Base-by-base conservation (phyloP, 1,140 invertebrate genomes). In the Trachymyrmex cornetzi region DNA sequence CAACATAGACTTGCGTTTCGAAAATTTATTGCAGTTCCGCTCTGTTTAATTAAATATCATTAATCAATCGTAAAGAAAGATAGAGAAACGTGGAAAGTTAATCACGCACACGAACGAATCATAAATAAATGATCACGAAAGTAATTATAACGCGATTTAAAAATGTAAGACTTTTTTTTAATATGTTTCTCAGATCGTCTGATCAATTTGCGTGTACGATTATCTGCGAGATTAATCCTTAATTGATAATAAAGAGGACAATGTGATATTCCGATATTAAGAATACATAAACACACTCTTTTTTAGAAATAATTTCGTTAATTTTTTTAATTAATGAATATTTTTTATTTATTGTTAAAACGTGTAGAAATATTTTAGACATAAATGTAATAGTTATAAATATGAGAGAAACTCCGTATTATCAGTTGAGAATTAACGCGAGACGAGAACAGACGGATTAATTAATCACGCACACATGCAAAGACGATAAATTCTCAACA, bases 71-170 rank as follows among this genome's bases (percentile, higher is more conserved):
- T 38, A 63, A n/a, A 0, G 48, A 38, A n/a, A 71, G 64, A 44
- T 38, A 30, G 69, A 3, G 22, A 59, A 44, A 81, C 22, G 30
- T 81, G 22, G 50, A 69, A 81, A 81, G 79, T 81, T 71, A 81
- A 81, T 71, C 79, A 71, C 79, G 79, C 79, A 81, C 79, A 81
- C 79, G 79, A 81, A 81, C 50, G 79, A 74, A 59, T 66, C 1
- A 50, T 48, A 82, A 38, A 59, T n/a, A 38, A 22, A 59, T 48
- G 80, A 38, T 7, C 53, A 72, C 12, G 67, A 74, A 24, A n/a
- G 11, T 44, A 61, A 59, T 59, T 44, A 34, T 12, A 74, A 74
- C 19, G 24, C n/a, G n/a, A 80, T 66, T 19, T 11, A 12, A 44
- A 44, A 81, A 71, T 55, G 34, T 34, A 24, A 44, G 22, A 22